Percentiles rank a stretch among this genome's conserved stretches.
Conservation (phyloP, 2,888 invertebrate genomes). For the Xiphydria camelus region DNA sequence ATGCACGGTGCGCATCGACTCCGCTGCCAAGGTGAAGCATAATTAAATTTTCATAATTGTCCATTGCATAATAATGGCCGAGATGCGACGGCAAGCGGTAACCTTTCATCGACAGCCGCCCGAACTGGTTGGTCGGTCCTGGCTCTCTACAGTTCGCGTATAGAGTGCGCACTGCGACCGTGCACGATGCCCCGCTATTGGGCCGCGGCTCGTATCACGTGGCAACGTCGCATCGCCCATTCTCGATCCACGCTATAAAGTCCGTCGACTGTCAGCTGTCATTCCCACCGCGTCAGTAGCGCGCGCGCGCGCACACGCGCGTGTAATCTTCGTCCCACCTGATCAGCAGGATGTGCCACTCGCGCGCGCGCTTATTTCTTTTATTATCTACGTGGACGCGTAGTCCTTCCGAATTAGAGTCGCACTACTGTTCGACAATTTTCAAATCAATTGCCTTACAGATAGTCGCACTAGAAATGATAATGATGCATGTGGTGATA, state of each 20-base stretch:
- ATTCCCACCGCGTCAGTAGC: slow-evolving; percentile 3
- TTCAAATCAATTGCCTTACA: too few relatives aligned
- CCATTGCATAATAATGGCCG: slow-evolving; percentile 34
- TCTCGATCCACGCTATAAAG: slow-evolving; percentile 2
- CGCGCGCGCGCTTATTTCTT: too few relatives aligned
- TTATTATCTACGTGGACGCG: too few relatives aligned
- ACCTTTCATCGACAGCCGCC: slow-evolving; percentile 24
- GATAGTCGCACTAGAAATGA: too few relatives aligned
- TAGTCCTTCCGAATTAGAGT: too few relatives aligned
- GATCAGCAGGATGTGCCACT: background rate
- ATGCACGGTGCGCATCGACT: too few relatives aligned
- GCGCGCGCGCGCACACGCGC: slow-evolving; percentile 3
- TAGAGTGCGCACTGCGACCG: too few relatives aligned
- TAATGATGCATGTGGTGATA: too few relatives aligned
- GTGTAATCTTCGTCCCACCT: background rate
- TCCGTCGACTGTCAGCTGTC: slow-evolving; percentile 18
- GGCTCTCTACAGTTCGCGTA: background rate
- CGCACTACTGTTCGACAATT: too few relatives aligned
- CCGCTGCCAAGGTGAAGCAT: slow-evolving; percentile 36
- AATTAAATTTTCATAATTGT: slow-evolving; percentile 47
- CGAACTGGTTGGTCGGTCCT: background rate
- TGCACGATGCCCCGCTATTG: slow-evolving; percentile 17
- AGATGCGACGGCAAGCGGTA: slow-evolving; percentile 25
- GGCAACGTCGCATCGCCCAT: slow-evolving; percentile 8
- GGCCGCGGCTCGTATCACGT: slow-evolving; percentile 10